Percentiles rank a stretch among this genome's conserved stretches.
Conservation (phyloP, 23 tunicate genomes). For the Ciona savignyi region DNA sequence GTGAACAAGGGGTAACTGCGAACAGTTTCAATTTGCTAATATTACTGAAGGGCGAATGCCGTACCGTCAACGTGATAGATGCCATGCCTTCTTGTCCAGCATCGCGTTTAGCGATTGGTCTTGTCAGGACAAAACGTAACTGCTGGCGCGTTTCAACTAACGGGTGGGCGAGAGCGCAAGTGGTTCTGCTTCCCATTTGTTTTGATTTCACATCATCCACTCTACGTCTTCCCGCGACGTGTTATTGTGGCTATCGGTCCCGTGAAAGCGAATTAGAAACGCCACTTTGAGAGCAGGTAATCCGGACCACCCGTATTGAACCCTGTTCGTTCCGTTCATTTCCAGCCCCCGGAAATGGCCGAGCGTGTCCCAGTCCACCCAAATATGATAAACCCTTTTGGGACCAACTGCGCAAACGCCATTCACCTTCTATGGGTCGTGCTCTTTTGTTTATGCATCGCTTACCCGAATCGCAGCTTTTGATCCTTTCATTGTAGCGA, state of each 20-base stretch:
- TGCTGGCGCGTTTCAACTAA: no score
- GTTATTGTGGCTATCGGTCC: background rate
- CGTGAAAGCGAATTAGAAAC: background rate
- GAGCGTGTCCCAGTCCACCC: slow-evolving; percentile 1
- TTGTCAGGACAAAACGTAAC: no score
- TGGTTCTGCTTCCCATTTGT: background rate
- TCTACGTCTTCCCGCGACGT: background rate
- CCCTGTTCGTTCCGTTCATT: background rate
- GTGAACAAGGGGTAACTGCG: no score
- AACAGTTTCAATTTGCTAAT: no score
- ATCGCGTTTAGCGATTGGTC: no score
- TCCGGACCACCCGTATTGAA: background rate
- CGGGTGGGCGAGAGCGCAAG: background rate
- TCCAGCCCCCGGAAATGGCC: background rate
- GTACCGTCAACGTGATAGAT: no score
- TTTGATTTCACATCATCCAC: background rate
- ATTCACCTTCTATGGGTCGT: background rate
- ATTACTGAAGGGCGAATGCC: no score
- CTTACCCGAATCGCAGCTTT: no score
- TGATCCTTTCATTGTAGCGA: background rate
- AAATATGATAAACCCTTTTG: no score
- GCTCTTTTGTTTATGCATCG: background rate
- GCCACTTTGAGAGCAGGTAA: background rate
- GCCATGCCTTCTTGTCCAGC: no score
- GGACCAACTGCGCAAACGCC: background rate